These are phyloP conservation scores for Drosophila rhopaloa DNA, from an alignment of 1,140 invertebrate genomes.

Conservation along the genomic window DNA sequence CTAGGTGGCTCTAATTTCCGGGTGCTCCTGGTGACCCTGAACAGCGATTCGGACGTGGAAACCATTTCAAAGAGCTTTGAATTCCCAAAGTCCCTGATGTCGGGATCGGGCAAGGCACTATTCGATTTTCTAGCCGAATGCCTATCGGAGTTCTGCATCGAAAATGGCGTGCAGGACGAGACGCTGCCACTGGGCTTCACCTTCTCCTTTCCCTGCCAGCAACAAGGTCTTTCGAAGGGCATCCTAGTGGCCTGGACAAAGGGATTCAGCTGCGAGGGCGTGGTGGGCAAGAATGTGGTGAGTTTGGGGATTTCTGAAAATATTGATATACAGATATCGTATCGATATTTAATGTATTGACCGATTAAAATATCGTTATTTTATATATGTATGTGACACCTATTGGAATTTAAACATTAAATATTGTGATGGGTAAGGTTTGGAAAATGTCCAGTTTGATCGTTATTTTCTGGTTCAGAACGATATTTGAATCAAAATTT, in stretches of 20 bases:
- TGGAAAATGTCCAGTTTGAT: too few relatives aligned
- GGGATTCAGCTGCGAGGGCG: conserved; percentile 60
- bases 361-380: too few relatives aligned
- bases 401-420: too few relatives aligned
- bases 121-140: conserved; percentile 99
- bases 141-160: conserved; percentile 94
- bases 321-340: too few relatives aligned
- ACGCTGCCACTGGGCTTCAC: conserved; percentile 93
- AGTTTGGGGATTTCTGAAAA: conserved; percentile 51
- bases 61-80: conserved; percentile 98
- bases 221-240: conserved; percentile 95
- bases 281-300: conserved; percentile 92
- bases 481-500: too few relatives aligned
- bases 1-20: conserved; percentile 99
- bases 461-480: too few relatives aligned
- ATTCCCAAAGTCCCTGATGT: conserved; percentile 95
- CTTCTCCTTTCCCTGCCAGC: conserved; percentile 98
- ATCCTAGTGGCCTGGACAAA: conserved; percentile 95
- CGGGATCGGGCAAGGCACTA: conserved; percentile 92
- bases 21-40: conserved; percentile 94
- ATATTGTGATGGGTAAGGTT: too few relatives aligned
- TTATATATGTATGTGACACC: too few relatives aligned
- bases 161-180: conserved; percentile 89
- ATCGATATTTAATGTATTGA: too few relatives aligned
- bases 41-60: conserved; percentile 89